Evolutionary conservation across 2,797 vertebrate species (phyloP), one percentile per base, ranked within the genome.

Genomic region (Zonotrichia albicollis): DNA sequence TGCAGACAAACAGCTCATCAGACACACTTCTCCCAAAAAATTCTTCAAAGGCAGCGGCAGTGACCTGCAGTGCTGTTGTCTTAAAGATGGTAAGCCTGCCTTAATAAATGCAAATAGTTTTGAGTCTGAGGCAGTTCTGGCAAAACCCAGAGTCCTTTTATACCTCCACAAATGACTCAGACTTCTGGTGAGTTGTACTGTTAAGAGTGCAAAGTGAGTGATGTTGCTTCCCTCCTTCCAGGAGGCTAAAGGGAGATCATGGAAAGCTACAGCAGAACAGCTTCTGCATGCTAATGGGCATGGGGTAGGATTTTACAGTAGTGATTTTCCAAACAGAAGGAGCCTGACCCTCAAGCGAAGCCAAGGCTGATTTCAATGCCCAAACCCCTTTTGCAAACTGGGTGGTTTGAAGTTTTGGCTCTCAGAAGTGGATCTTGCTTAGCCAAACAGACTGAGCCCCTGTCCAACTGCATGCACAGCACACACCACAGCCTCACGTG

Each of bases 211-310:
- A 89, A 36, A 95, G 72, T 38, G 84, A 83, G 81, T 6, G 8
- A 43, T 8, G 4, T 19, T 53, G 50, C 51, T 73, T 72, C 46
- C 26, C 72, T 94, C 70, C 43, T 87, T 89, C 42, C 62, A 83
- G 66, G 48, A 93, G 70, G 70, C 43, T 61, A 1, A 89, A 75
- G 73, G 73, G 68, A 85, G 48, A 75, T 66, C 75, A 9, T 73
- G 87, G 84, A 83, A 81, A 89, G 84, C 93, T 92, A 55, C 70
- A 75, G 75, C 90, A 50, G 79, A 87, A 76, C 92, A 78, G 54
- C 73, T 84, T 74, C 86, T 89, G 93, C 90, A 96, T 93, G 72
- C 81, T 95, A 96, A 95, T 95, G 55, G 72, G 3, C 76, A 83
- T 5, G 40, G 40, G 45, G n/a, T 66, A 58, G 72, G 43, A 42